phyloP scores from a whole-genome alignment of 2,797 vertebrate species.

The Pipistrellus nathusii region DNA sequence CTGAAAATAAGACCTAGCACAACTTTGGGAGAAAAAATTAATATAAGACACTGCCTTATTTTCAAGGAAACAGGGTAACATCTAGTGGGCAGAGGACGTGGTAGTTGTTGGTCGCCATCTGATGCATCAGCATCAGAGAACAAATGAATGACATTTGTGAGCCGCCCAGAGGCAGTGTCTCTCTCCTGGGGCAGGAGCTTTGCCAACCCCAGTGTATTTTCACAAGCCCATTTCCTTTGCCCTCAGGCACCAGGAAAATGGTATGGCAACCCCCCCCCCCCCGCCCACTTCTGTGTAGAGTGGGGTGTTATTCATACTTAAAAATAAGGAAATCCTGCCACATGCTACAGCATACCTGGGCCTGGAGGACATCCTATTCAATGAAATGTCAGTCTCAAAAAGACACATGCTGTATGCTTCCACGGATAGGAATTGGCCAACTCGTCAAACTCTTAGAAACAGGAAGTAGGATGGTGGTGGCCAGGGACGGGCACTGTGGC shows the following conservation, averaged over 20 bases:
- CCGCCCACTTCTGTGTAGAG: accelerated
- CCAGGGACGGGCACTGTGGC: not conserved
- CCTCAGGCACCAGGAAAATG: not conserved
- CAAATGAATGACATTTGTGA: not conserved
- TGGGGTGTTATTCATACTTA: not conserved
- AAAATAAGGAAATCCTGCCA: not conserved
- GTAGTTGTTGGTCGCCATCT: not conserved
- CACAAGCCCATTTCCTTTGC: not conserved
- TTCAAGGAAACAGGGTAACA: too few species aligned
- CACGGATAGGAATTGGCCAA: not conserved
- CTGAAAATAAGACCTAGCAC: too few species aligned
- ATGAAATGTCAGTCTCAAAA: not conserved
- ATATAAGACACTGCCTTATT: too few species aligned
- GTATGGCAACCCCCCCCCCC: not conserved
- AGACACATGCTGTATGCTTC: not conserved
- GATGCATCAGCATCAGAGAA: not conserved
- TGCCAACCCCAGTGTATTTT: not conserved
- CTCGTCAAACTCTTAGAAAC: too few species aligned
- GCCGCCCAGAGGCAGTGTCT: accelerated
- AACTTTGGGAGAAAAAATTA: too few species aligned
- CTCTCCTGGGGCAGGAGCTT: not conserved
- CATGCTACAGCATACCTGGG: not conserved
- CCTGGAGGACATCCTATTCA: not conserved
- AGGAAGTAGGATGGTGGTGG: not conserved
- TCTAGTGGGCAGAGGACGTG: too few species aligned